A percentile compares a stretch with the other conserved stretches of the same genome.
These are phyloP conservation scores for Oreochromis grahami DNA, from an alignment of 2,797 vertebrate genomes.

Conservation along the genomic window DNA sequence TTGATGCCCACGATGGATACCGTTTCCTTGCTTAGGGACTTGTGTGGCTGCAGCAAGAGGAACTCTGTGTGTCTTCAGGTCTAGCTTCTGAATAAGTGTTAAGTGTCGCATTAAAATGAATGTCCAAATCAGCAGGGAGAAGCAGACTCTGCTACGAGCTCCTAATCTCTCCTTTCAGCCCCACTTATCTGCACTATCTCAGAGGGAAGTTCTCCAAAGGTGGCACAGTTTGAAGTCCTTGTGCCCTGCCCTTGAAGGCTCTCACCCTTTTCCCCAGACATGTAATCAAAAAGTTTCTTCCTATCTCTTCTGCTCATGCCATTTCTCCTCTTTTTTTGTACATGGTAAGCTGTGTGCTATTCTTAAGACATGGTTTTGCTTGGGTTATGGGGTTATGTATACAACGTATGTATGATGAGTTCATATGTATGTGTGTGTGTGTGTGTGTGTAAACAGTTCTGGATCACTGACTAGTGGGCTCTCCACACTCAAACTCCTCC, in stretches of 20 bases:
- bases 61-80: slow-evolving; percentile 39
- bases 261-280: background rate
- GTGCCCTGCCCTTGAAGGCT: slow-evolving; percentile 30
- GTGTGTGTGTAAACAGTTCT: background rate
- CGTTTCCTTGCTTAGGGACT: slow-evolving; percentile 39
- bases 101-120: slow-evolving; percentile 75
- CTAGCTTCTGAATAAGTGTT: slow-evolving; percentile 59
- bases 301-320: background rate
- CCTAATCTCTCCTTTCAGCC: slow-evolving; percentile 60
- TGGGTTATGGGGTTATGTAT: background rate
- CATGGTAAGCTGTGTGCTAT: background rate
- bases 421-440: background rate
- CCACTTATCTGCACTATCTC: slow-evolving; percentile 55
- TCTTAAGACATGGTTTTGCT: background rate
- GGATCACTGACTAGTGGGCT: background rate
- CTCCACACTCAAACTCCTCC: background rate
- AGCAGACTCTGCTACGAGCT: slow-evolving; percentile 42
- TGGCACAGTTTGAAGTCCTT: slow-evolving; percentile 39
- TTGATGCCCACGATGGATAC: slow-evolving; percentile 62
- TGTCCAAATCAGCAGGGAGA: slow-evolving; percentile 67
- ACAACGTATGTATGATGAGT: background rate
- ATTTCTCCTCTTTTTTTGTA: background rate
- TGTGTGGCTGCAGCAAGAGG: slow-evolving; percentile 27
- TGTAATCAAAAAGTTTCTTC: slow-evolving; percentile 28
- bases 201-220: slow-evolving; percentile 46